Conservation (phyloP, 1,140 invertebrate genomes). For the Ruditapes philippinarum region DNA sequence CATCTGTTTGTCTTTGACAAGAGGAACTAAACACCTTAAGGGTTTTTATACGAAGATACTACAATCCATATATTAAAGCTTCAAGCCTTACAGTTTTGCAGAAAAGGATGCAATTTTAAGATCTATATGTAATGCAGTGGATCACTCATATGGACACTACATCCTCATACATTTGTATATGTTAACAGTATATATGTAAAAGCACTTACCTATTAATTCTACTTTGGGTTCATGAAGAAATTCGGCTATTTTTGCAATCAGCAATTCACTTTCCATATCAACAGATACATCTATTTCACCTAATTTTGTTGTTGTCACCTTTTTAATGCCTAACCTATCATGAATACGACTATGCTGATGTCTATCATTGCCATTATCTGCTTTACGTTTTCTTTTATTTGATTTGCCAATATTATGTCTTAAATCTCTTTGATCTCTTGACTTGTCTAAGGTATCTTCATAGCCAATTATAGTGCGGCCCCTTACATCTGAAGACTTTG, state of each 20-base stretch:
- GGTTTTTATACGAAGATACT: no score
- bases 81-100: no score
- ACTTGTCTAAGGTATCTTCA: slow-evolving; percentile 64
- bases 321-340: slow-evolving; percentile 47
- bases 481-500: not conserved
- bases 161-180: no score
- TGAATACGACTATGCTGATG: slow-evolving; percentile 56
- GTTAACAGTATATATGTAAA: no score
- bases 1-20: no score
- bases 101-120: no score
- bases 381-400: slow-evolving; percentile 43
- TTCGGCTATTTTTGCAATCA: slow-evolving; percentile 72
- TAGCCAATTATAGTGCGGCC: slow-evolving; percentile 62
- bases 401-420: not conserved
- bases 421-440: not conserved
- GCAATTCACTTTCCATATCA: slow-evolving; percentile 61
- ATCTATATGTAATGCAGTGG: no score
- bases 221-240: slow-evolving; percentile 77
- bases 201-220: slow-evolving; percentile 80
- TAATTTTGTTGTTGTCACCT: slow-evolving; percentile 30
- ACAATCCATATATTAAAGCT: no score
- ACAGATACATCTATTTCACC: slow-evolving; percentile 66
- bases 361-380: slow-evolving; percentile 35
- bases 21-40: no score
- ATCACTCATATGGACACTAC: no score